These are phyloP conservation scores for Pecten maximus DNA, from an alignment of 2,888 invertebrate genomes.

Conservation along the genomic window DNA sequence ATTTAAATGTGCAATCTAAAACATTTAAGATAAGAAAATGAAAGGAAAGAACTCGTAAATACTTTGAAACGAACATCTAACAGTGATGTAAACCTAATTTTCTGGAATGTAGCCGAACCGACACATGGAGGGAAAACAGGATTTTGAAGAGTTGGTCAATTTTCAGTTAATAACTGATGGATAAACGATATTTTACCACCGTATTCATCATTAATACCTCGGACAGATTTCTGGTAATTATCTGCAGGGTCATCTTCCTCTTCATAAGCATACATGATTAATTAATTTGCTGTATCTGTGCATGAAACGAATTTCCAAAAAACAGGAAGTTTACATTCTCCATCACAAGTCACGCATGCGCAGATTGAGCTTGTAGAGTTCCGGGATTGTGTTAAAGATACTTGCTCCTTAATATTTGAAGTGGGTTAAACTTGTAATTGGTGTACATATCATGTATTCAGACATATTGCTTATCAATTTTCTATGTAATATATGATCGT, in stretches of 20 bases:
- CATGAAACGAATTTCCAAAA: constrained; percentile 10
- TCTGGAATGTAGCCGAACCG: background rate
- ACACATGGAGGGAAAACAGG: background rate
- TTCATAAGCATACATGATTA: constrained; percentile 62
- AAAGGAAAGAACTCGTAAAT: background rate
- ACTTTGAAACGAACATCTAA: background rate
- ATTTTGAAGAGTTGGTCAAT: background rate
- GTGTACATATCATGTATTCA: too few species aligned
- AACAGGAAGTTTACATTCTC: constrained; percentile 57
- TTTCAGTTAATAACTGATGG: background rate
- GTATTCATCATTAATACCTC: constrained; percentile 56
- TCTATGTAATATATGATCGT: too few species aligned
- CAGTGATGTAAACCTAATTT: background rate
- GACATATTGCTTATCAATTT: too few species aligned
- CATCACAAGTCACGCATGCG: constrained; percentile 38
- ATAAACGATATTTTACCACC: background rate
- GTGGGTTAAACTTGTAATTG: too few species aligned
- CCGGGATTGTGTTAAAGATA: too few species aligned
- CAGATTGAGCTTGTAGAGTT: background rate
- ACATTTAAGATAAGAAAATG: background rate
- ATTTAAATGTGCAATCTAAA: background rate
- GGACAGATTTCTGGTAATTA: constrained; percentile 64
- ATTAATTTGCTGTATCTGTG: background rate
- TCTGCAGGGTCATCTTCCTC: constrained; percentile 57
- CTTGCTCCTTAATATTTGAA: background rate